Conservation (phyloP, 2,797 vertebrate species). For the Distichodus sexfasciatus region DNA sequence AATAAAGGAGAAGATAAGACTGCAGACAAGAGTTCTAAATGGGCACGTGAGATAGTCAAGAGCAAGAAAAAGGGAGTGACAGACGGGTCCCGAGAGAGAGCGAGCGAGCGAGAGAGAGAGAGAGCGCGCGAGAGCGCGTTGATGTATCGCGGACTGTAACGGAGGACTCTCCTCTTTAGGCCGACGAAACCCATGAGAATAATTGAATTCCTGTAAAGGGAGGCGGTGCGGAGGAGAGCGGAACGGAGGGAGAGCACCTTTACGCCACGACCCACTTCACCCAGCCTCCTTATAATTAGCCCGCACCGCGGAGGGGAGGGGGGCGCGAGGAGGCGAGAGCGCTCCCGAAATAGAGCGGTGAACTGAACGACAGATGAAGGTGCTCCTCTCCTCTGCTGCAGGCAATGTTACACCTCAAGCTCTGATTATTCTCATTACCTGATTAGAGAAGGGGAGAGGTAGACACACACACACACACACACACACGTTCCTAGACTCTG, state of each 20-base stretch:
- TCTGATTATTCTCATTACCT: constrained; percentile 43
- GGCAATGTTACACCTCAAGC: constrained; percentile 36
- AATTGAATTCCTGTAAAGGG: constrained; percentile 25
- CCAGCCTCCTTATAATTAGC: constrained; percentile 22
- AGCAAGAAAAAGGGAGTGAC: constrained; percentile 10
- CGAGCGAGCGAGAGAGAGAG: too few species aligned
- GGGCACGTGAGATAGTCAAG: not conserved
- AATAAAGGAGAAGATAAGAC: not conserved
- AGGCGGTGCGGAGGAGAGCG: not conserved
- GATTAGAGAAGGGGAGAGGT: constrained; percentile 22
- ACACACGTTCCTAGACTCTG: not conserved
- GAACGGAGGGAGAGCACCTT: constrained; percentile 16
- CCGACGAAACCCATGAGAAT: constrained; percentile 24
- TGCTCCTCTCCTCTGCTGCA: constrained; percentile 16
- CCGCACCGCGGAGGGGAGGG: not conserved
- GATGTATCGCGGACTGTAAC: not conserved
- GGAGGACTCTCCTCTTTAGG: not conserved
- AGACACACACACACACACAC: not conserved
- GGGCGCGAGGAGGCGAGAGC: not conserved
- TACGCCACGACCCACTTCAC: constrained; percentile 21
- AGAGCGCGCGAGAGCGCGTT: constrained; percentile 4
- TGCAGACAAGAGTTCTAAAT: not conserved
- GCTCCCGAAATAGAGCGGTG: constrained; percentile 22
- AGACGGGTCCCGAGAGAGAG: too few species aligned
- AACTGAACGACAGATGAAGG: constrained; percentile 35